Percentiles rank a stretch among this genome's conserved stretches.
Evolutionary conservation across 2,113 vertebrate genomes (phyloP).

Genomic region (Neomonachus schauinslandi): DNA sequence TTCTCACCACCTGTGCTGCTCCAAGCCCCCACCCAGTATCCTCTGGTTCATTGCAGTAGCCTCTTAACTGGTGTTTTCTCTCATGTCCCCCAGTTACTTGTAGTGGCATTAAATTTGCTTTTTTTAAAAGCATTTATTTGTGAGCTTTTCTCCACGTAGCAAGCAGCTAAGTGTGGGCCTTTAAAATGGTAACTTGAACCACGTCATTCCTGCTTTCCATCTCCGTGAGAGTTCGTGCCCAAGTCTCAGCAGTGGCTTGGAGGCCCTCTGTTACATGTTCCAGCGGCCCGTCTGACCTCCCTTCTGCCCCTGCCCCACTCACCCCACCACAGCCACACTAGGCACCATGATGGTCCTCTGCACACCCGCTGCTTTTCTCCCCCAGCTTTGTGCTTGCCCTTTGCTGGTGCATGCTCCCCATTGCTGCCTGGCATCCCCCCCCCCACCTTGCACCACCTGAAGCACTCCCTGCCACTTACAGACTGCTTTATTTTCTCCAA

Average conservation of each 20-base stretch:
- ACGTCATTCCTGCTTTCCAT: not conserved
- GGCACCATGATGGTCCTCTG: not conserved
- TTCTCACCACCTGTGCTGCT: not conserved
- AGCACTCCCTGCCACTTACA: not conserved
- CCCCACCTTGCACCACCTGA: not conserved
- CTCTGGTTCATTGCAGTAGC: not conserved
- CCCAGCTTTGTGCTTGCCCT: not conserved
- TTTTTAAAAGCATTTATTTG: not conserved
- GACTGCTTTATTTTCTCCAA: not conserved
- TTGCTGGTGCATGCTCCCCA: fast-evolving
- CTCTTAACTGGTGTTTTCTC: not conserved
- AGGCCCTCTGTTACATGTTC: not conserved
- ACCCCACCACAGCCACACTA: not conserved
- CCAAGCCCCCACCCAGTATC: not conserved
- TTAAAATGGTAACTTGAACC: not conserved
- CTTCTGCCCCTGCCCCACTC: not conserved
- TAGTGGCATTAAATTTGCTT: not conserved
- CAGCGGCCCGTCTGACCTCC: not conserved
- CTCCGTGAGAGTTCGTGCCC: not conserved
- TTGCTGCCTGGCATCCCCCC: not conserved
- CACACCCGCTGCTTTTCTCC: not conserved
- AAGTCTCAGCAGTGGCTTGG: not conserved
- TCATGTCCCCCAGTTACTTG: not conserved
- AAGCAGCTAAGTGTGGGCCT: not conserved
- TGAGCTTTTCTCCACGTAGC: not conserved